These are phyloP conservation scores for Melipona quadrifasciata DNA, from an alignment of 1,140 invertebrate genomes.

Conservation along the genomic window DNA sequence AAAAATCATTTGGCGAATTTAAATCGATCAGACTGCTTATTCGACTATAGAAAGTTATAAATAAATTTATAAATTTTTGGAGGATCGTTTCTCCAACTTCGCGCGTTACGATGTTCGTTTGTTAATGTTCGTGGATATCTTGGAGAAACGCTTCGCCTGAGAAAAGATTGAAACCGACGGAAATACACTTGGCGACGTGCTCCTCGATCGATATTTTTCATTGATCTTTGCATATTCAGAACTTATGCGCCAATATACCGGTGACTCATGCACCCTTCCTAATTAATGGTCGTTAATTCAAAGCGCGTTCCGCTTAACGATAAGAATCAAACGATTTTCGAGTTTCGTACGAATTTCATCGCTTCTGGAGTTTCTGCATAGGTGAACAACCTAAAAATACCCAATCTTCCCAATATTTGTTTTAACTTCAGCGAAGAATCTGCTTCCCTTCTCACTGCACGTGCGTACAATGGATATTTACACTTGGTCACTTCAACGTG, in stretches of 20 bases:
- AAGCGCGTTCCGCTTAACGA: slow-evolving; percentile 1
- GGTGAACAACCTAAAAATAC: slow-evolving; percentile 10
- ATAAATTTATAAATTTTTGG: neutral
- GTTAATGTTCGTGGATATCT: neutral
- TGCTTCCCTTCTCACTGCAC: neutral
- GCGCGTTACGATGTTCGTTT: neutral
- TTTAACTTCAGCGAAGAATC: neutral
- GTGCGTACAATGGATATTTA: slow-evolving; percentile 1
- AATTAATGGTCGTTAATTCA: slow-evolving; percentile 4
- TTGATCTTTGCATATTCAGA: neutral
- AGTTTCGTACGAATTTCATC: slow-evolving; percentile 8
- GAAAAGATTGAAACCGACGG: slow-evolving; percentile 8
- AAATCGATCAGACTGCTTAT: neutral
- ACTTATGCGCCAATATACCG: slow-evolving; percentile 5
- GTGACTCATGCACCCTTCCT: slow-evolving; percentile 10
- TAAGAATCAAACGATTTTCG: slow-evolving; percentile 14
- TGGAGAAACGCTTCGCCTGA: neutral
- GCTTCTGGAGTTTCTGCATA: neutral
- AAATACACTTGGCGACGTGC: slow-evolving; percentile 5
- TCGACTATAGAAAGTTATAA: too few relatives aligned
- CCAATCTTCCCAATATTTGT: neutral
- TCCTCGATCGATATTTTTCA: slow-evolving; percentile 3
- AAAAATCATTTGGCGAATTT: neutral
- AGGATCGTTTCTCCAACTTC: neutral
- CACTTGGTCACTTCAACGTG: neutral